These are phyloP conservation scores for Neofelis nebulosa DNA, from an alignment of 2,113 vertebrate genomes.

Conservation along the genomic window DNA sequence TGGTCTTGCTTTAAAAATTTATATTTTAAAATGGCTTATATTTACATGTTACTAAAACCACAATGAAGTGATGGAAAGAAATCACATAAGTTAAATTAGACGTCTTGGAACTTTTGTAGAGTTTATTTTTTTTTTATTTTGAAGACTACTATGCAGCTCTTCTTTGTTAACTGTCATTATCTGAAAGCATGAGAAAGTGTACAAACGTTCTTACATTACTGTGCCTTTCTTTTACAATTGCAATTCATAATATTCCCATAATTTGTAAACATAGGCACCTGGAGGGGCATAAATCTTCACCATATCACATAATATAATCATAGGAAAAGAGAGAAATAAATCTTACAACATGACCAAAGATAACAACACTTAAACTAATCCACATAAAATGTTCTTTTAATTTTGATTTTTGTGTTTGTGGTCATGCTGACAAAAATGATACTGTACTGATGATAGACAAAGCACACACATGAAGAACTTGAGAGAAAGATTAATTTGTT, in stretches of 20 bases:
- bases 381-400: background rate
- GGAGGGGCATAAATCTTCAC: background rate
- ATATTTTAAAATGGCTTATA: background rate
- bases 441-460: background rate
- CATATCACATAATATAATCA: background rate
- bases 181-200: background rate
- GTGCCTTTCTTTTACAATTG: background rate
- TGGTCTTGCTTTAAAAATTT: background rate
- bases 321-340: background rate
- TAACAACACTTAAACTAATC: background rate
- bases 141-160: background rate
- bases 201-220: background rate
- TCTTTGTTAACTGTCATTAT: background rate
- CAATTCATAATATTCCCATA: background rate
- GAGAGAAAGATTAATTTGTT: background rate
- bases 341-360: background rate
- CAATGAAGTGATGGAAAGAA: background rate
- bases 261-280: background rate
- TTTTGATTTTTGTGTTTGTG: background rate
- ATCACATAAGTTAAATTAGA: conserved; percentile 15
- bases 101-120: too few species aligned
- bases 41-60: background rate
- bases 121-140: background rate
- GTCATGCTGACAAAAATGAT: background rate
- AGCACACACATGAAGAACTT: background rate